phyloP scores from a whole-genome alignment of 2,113 vertebrate species.

The Xiphophorus hellerii region DNA sequence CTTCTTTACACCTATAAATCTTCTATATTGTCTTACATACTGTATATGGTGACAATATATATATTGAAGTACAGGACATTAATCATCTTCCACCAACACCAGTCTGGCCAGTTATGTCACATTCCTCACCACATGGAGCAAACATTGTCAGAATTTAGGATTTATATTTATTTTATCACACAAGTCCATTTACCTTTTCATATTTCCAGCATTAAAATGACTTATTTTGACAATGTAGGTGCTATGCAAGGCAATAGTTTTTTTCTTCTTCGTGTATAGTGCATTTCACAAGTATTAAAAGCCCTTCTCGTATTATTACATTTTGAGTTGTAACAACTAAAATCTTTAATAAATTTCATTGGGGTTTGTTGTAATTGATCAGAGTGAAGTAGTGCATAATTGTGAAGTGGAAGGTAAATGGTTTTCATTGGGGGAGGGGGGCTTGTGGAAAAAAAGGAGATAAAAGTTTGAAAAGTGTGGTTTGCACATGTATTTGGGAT shows the following conservation, averaged over 20 bases:
- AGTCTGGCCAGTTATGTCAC: constrained; percentile 64
- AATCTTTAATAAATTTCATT: not conserved
- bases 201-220: constrained; percentile 15
- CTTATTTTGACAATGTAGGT: constrained; percentile 31
- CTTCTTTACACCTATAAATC: constrained; percentile 10
- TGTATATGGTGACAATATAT: constrained; percentile 9
- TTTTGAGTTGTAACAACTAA: not conserved
- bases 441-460: too few species aligned
- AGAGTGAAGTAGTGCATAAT: not conserved
- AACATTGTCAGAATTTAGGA: constrained; percentile 13
- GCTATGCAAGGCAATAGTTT: constrained; percentile 30
- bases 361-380: not conserved
- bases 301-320: not conserved
- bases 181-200: constrained; percentile 14
- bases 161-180: constrained; percentile 22
- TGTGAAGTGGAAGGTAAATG: not conserved
- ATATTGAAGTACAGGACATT: constrained; percentile 11
- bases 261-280: constrained; percentile 22
- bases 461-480: too few species aligned
- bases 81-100: constrained; percentile 22
- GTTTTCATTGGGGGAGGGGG: not conserved
- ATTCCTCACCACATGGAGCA: constrained; percentile 64
- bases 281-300: constrained; percentile 15
- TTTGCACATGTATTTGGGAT: not conserved
- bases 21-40: constrained; percentile 52